phyloP scores from a whole-genome alignment of 2,113 vertebrate species.

The Oryzias javanicus region DNA sequence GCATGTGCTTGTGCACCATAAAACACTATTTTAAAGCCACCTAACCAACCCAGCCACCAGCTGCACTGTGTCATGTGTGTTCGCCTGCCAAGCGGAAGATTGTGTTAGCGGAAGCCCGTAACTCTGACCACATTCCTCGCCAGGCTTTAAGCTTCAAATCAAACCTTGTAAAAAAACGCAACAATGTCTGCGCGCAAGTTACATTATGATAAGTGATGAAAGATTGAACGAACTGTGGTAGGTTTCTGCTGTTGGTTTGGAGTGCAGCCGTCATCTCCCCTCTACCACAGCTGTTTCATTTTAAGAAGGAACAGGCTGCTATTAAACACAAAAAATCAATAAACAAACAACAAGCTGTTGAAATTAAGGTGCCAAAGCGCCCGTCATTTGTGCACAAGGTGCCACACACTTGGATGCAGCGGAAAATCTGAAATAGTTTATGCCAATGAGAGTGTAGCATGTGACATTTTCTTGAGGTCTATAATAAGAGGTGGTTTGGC shows the following conservation, averaged over 20 bases:
- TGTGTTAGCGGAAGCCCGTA: slow-evolving; percentile 60
- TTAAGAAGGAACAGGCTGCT: slow-evolving; percentile 48
- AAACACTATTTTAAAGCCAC: slow-evolving; percentile 59
- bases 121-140: slow-evolving; percentile 59
- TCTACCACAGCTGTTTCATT: slow-evolving; percentile 45
- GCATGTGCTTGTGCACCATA: slow-evolving; percentile 30
- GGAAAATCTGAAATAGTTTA: slow-evolving; percentile 56
- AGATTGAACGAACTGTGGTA: slow-evolving; percentile 47
- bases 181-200: slow-evolving; percentile 38
- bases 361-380: slow-evolving; percentile 47
- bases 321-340: slow-evolving; percentile 52
- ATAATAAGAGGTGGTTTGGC: slow-evolving; percentile 73
- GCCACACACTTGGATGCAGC: slow-evolving; percentile 27
- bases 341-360: slow-evolving; percentile 67
- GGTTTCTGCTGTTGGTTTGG: slow-evolving; percentile 50
- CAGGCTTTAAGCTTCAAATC: slow-evolving; percentile 50
- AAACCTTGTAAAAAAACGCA: slow-evolving; percentile 59
- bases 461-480: slow-evolving; percentile 66
- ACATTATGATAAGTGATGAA: slow-evolving; percentile 62
- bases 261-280: slow-evolving; percentile 50
- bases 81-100: slow-evolving; percentile 36
- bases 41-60: slow-evolving; percentile 58
- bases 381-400: slow-evolving; percentile 29
- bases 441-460: slow-evolving; percentile 52
- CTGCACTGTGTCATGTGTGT: slow-evolving; percentile 53